These are phyloP conservation scores for Ennomos erosarius DNA, from an alignment of 2,888 invertebrate species.

Conservation along the genomic window DNA sequence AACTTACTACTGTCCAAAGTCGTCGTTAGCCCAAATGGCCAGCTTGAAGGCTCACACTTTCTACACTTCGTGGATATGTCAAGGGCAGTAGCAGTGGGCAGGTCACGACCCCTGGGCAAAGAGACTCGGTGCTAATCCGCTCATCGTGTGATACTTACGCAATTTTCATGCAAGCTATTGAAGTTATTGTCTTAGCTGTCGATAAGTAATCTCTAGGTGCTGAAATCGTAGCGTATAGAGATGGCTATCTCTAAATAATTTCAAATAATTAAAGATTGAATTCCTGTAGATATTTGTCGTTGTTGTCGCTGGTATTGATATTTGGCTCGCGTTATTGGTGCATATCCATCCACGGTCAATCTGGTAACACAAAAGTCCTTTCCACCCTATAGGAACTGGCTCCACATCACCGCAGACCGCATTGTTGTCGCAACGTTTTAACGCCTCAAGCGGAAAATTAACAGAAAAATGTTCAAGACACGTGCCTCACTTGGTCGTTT, in stretches of 20 bases:
- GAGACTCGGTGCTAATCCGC: slow-evolving; percentile 48
- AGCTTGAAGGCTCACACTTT: slow-evolving; percentile 64
- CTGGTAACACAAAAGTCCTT: slow-evolving; percentile 37
- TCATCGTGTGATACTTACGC: slow-evolving; percentile 48
- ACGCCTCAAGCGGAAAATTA: slow-evolving; percentile 53
- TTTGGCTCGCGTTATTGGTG: background rate
- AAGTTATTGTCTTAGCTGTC: slow-evolving; percentile 31
- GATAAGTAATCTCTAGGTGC: slow-evolving; percentile 25
- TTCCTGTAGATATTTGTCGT: background rate
- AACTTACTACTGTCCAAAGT: slow-evolving; percentile 6
- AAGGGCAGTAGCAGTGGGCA: slow-evolving; percentile 70
- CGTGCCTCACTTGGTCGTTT: slow-evolving; percentile 47
- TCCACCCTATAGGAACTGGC: slow-evolving; percentile 38
- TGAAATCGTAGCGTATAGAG: slow-evolving; percentile 17
- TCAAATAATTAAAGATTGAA: background rate
- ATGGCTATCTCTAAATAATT: slow-evolving; percentile 13
- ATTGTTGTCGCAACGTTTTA: slow-evolving; percentile 33
- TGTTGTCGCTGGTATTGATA: background rate
- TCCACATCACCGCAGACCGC: slow-evolving; percentile 27
- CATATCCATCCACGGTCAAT: slow-evolving; percentile 20
- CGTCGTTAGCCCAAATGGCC: slow-evolving; percentile 3
- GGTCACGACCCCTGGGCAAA: slow-evolving; percentile 45
- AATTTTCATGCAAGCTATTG: slow-evolving; percentile 43
- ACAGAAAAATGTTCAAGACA: slow-evolving; percentile 58
- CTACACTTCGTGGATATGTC: slow-evolving; percentile 74